Base-by-base conservation (phyloP, 2,888 invertebrate species). In the Gnatocerus cornutus region DNA sequence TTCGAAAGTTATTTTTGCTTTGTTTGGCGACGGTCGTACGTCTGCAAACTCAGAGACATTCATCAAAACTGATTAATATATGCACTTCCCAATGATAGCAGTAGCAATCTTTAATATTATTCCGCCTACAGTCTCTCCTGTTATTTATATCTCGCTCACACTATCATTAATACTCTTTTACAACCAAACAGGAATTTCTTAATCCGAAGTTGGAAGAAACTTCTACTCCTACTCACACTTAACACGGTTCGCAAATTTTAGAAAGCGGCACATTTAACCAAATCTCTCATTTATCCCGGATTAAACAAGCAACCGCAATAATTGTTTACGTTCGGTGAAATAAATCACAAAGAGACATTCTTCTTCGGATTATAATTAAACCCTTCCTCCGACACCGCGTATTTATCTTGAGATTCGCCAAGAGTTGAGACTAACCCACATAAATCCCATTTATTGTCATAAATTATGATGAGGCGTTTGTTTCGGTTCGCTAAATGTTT, bases 71-170 rank as follows among this genome's bases (percentile, higher is more conserved):
- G 74, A 74, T 74, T 74, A 74, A 61, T 61, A 72, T 74, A 74
- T 72, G 74, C 72, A 72, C 74, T 74, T 74, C 69, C 69, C 74
- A 67, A 61, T 69, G 72, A 72, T 72, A 74, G 74, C 72, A 68
- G 74, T 74, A 72, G 72, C 74, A 65, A 72, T 74, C 74, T 74
- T 72, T 74, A 74, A 74, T 71, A 74, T 69, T 71, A 74, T 69
- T 72, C 74, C 74, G 72, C 74, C 74, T 67, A 74, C 74, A 71
- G 74, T 62, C 43, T 50, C 56, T 72, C 74, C 65, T 41, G 72
- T 74, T 70, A 74, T 74, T 74, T 74, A 74, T 74, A 72, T 62
- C 53, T 52, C 59, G 62, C 65, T 69, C 53, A 68, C 69, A 41
- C 53, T 69, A 71, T 68, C 74, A 74, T 74, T 74, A 74, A 74